Evolutionary conservation across 2,797 vertebrate genomes (phyloP), one percentile per base, ranked within the genome.

Genomic region (Rhinophrynus dorsalis): DNA sequence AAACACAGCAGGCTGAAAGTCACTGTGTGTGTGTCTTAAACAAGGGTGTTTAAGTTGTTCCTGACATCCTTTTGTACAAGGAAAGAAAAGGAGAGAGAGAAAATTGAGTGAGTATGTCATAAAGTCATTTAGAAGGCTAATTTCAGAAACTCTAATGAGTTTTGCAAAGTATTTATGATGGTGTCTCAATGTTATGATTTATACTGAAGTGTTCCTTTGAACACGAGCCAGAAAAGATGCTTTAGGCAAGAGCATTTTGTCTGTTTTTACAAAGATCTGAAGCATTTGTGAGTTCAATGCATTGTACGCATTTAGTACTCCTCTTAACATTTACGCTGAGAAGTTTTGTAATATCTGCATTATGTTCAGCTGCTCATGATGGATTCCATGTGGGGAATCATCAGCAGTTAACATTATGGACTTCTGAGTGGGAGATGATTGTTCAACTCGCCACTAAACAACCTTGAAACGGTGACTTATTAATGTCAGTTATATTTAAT

Each of bases 111-210:
- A 73, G 55, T 29, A 65, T 72, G 60, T 42, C 60, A 65, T 64
- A 50, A 48, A 44, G 54, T 73, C 54, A 59, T 59, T 66, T 66
- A 66, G 61, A 48, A 66, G 55, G 61, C 54, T 73, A 66, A 73
- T 73, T 73, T 73, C 54, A 66, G 69, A 59, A 59, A 52, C 54
- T 51, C 54, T 73, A 73, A 73, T 66, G 69, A 65, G 61, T 66
- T 40, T 73, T 66, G 54, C 61, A 44, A 66, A 59, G 69, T 73
- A 73, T 73, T 73, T 66, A 73, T 73, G 54, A 73, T 73, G 54
- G 61, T 52, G 54, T 51, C 54, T 73, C 54, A 10, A 55, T 73
- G 54, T 65, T 66, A 58, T 66, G 69, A 66, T 73, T 73, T 73
- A 66, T 66, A 32, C 47, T 65, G 51, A 59, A 65, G 61, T 73